phyloP scores from a whole-genome alignment of 2,113 vertebrate species.

The Aspidoscelis tigris region DNA sequence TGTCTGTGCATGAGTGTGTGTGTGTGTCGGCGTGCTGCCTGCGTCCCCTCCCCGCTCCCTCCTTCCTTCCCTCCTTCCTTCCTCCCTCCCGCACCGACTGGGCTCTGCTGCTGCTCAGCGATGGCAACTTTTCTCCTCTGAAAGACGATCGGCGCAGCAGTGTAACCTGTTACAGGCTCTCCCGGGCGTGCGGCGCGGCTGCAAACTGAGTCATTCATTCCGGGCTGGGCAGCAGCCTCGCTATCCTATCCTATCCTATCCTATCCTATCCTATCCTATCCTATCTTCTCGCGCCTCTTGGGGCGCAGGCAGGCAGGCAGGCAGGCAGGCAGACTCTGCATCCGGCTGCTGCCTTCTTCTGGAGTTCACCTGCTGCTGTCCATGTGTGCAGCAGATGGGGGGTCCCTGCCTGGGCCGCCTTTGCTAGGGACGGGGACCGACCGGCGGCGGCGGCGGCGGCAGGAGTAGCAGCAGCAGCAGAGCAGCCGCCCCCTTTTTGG shows the following conservation, averaged over 20 bases:
- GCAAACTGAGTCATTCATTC: conserved; percentile 74
- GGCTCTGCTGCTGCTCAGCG: conserved; percentile 7
- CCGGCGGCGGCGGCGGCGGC: background rate
- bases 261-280: no score
- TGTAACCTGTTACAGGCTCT: conserved; percentile 80
- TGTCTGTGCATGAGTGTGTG: no score
- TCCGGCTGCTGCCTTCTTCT: conserved; percentile 61
- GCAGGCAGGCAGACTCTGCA: conserved; percentile 49
- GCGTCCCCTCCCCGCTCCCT: background rate
- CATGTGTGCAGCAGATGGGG: conserved; percentile 60
- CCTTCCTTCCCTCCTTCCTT: conserved; percentile 43
- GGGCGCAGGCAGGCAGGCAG: conserved; percentile 53
- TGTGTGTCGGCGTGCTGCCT: no score
- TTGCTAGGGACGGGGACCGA: no score
- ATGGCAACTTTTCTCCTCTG: conserved; percentile 69
- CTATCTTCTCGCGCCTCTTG: conserved; percentile 48
- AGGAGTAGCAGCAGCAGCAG: background rate
- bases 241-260: no score
- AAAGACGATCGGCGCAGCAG: conserved; percentile 61
- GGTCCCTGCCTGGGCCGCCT: conserved; percentile 39
- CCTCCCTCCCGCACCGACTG: background rate
- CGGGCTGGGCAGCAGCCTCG: conserved; percentile 50
- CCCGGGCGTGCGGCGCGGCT: conserved; percentile 44
- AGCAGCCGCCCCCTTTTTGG: conserved; percentile 28
- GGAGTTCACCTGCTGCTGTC: conserved; percentile 68